These are phyloP conservation scores for Lophotis ruficrista DNA, from an alignment of 2,113 vertebrate species.

Conservation along the genomic window DNA sequence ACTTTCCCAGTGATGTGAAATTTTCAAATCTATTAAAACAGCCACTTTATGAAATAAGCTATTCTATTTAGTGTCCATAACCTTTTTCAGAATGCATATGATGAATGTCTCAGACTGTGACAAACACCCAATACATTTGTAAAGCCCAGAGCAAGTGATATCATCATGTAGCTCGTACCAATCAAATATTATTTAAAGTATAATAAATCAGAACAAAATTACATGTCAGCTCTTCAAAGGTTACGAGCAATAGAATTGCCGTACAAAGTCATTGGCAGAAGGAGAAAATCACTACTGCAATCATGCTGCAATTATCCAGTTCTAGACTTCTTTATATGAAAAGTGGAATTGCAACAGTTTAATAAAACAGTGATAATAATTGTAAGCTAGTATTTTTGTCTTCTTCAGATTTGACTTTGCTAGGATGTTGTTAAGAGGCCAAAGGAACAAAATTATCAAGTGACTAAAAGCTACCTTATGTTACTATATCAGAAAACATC, in stretches of 20 bases:
- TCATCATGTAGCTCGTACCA: not conserved
- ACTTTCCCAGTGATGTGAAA: not conserved
- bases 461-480: not conserved
- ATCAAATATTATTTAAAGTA: conserved; percentile 54
- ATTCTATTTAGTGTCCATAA: not conserved
- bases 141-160: conserved; percentile 9
- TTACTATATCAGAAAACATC: not conserved
- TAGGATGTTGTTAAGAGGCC: not conserved
- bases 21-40: not conserved
- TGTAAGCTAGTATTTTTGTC: conserved; percentile 16
- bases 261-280: conserved; percentile 25
- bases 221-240: conserved; percentile 51
- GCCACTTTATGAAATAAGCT: not conserved
- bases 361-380: conserved; percentile 42
- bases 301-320: conserved; percentile 13
- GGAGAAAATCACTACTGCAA: conserved; percentile 47
- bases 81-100: not conserved
- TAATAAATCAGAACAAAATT: conserved; percentile 62
- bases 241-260: conserved; percentile 32
- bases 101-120: not conserved
- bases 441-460: conserved; percentile 31
- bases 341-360: conserved; percentile 23
- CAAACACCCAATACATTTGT: conserved; percentile 2
- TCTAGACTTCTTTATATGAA: conserved; percentile 36
- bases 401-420: conserved; percentile 14